Base-by-base conservation (phyloP, 2,888 invertebrate genomes). In the Elmis aenea region DNA sequence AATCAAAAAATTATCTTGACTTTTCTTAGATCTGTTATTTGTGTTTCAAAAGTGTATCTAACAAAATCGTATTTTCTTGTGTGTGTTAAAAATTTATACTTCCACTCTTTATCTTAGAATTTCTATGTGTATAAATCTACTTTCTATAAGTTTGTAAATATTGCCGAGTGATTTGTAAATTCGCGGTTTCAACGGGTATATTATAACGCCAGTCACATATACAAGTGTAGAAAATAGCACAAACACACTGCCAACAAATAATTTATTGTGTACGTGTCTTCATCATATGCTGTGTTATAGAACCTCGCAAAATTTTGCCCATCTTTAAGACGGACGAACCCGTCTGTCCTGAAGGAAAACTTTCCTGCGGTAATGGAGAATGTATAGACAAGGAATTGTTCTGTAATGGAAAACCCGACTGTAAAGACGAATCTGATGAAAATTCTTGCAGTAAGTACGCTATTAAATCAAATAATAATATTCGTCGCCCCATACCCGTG, bases 351-450 rank as follows among this genome's bases (percentile, higher is more conserved):
- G 88, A 87, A 58, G 90, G 88, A 36, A 90, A 92, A 73, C 71
- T 93, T 41, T 85, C 90, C 39, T 93, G 93, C 66, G 93, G 93
- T 45, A 87, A 85, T 68, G 89, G 90, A 46, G 92, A 93, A 64
- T 93, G 93, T 69, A 78, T 93, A 40, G 90, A 91, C 54, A 90
- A 85, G 68, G 87, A 87, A 61, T 73, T 93, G 35, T 93, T 93
- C 78, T 93, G 93, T 70, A 91, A 93, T 62, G 92, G 89, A 59
- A 88, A 89, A 68, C 79, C 85, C 31, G 92, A 93, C 64, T 93
- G 93, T 72, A 85, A 88, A 61, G 93, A 93, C 63, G 92, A 91
- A 64, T 93, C 92, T 32, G 93, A 93, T 63, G 93, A 93, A 72
- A 93, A 93, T 59, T 88, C 92, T 50, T 93, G 93, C 77, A 84